Conservation (phyloP, 2,113 vertebrate genomes). For the Protomyctophum bolini region DNA sequence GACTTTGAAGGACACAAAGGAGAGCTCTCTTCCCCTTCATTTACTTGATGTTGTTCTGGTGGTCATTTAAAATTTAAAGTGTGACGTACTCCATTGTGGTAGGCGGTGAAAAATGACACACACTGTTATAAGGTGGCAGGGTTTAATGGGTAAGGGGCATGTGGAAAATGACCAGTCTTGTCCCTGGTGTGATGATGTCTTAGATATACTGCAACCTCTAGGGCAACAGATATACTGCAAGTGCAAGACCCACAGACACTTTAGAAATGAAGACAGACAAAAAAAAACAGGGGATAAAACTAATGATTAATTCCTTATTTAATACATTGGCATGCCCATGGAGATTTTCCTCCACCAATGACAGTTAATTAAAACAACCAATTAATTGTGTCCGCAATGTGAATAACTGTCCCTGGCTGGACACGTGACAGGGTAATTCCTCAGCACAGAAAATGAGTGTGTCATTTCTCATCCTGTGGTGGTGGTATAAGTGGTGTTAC, state of each 20-base stretch:
- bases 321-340: conserved; percentile 26
- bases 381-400: conserved; percentile 32
- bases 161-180: neutral
- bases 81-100: conserved; percentile 68
- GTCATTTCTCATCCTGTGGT: conserved; percentile 73
- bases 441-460: conserved; percentile 34
- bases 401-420: conserved; percentile 20
- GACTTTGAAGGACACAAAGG: conserved; percentile 66
- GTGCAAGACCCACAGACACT: neutral
- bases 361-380: conserved; percentile 58
- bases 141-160: conserved; percentile 25
- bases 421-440: neutral
- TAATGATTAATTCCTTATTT: conserved; percentile 22
- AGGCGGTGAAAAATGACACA: conserved; percentile 72
- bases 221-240: conserved; percentile 12
- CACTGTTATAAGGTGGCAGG: conserved; percentile 38
- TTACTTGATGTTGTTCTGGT: conserved; percentile 65
- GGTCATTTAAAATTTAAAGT: conserved; percentile 55
- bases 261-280: neutral
- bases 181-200: neutral
- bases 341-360: conserved; percentile 18
- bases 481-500: conserved; percentile 41
- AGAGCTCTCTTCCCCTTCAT: conserved; percentile 66
- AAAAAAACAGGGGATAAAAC: conserved; percentile 20
- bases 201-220: conserved; percentile 6